These are phyloP conservation scores for Ricordea florida DNA, from an alignment of 92 coral and sea anemone species.

Conservation along the genomic window DNA sequence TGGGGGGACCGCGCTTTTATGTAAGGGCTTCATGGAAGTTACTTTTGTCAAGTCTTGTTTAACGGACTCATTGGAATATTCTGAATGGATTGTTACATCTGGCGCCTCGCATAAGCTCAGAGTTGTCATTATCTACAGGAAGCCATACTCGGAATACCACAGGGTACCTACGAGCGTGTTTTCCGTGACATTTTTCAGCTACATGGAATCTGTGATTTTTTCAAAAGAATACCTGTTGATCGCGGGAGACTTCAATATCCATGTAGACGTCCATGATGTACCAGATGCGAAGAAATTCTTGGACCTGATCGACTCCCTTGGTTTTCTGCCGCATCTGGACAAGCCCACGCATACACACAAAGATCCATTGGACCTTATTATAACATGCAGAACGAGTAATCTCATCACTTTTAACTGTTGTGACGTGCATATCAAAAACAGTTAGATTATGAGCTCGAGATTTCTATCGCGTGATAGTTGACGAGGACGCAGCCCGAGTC, in stretches of 20 bases:
- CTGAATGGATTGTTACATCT: slow-evolving; percentile 43
- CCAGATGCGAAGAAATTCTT: slow-evolving; percentile 22
- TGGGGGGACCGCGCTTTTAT: slow-evolving; percentile 47
- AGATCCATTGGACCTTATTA: slow-evolving; percentile 41
- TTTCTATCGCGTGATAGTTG: no score
- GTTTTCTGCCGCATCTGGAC: slow-evolving; percentile 37
- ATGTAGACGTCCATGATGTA: slow-evolving; percentile 16
- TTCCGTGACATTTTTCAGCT: slow-evolving; percentile 27
- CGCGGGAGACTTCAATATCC: slow-evolving; percentile 33
- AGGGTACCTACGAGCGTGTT: slow-evolving; percentile 39
- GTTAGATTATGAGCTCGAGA: no score
- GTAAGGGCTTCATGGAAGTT: slow-evolving; percentile 27
- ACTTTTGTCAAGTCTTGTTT: slow-evolving; percentile 1
- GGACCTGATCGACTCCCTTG: slow-evolving; percentile 34
- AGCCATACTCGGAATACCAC: slow-evolving; percentile 45
- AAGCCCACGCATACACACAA: slow-evolving; percentile 43
- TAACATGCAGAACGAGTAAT: slow-evolving; percentile 10
- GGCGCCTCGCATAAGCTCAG: slow-evolving; percentile 17
- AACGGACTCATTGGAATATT: slow-evolving; percentile 46
- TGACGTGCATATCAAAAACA: no score
- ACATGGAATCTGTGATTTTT: slow-evolving; percentile 32
- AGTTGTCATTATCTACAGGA: slow-evolving; percentile 32
- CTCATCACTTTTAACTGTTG: no score
- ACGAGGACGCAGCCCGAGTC: no score
- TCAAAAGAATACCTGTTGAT: slow-evolving; percentile 46